phyloP scores from a whole-genome alignment of 2,797 vertebrate genomes.

The Smutsia temminckii region DNA sequence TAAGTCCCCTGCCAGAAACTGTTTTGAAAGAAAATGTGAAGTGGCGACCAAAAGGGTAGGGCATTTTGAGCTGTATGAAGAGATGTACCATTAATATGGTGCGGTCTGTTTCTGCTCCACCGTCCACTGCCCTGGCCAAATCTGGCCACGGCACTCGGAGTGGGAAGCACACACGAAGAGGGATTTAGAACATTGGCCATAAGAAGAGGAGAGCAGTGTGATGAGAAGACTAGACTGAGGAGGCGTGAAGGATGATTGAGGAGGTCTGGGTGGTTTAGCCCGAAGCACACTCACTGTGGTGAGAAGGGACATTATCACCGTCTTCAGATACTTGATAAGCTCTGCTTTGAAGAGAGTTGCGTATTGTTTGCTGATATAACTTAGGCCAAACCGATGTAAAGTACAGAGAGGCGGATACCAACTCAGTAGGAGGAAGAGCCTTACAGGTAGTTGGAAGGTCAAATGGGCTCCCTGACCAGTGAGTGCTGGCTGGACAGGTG shows the following conservation, averaged over 20 bases:
- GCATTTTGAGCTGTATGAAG: not conserved
- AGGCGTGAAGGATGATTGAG: accelerated
- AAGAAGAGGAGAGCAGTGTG: not conserved
- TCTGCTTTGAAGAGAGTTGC: not conserved
- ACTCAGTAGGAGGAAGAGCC: not conserved
- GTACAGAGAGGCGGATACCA: not conserved
- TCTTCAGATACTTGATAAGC: not conserved
- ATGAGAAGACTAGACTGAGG: not conserved
- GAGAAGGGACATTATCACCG: not conserved
- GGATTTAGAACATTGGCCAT: not conserved
- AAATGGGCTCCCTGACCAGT: not conserved
- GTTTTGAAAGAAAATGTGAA: not conserved
- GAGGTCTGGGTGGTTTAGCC: not conserved
- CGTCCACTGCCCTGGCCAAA: not conserved
- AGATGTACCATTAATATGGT: accelerated
- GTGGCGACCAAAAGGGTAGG: not conserved
- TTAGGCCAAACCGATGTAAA: not conserved
- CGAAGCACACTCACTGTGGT: not conserved
- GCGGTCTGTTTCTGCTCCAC: not conserved
- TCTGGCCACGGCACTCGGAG: not conserved
- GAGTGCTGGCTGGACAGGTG: not conserved
- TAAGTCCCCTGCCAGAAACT: not conserved
- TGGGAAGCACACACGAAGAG: not conserved
- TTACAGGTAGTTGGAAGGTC: not conserved
- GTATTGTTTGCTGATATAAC: not conserved